Evolutionary conservation across 1,140 invertebrate genomes (phyloP), one percentile per base, ranked within the genome.

Genomic region (Physella acuta): DNA sequence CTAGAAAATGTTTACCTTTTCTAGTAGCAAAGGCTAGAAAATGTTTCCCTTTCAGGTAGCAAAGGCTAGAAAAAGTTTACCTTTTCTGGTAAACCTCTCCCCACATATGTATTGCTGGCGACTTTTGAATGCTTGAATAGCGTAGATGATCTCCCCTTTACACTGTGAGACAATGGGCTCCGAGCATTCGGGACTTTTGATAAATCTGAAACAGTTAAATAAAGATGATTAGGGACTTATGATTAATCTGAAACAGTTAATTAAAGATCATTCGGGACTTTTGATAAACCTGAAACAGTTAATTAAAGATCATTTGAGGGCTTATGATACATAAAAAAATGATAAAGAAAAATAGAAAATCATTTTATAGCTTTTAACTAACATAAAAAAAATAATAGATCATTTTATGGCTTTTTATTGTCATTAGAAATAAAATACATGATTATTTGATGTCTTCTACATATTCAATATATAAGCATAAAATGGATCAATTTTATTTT

Each of bases 141-240:
- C 68, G 33, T 73, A 73, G 33, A 73, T 68, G 17, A 73, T 39
- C 51, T 73, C 71, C 20, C 71, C 71, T 59, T 66, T 73, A 33
- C 71, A 73, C 52, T 70, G 53, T 1, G 37, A 33, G 26, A 73
- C 14, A 17, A 73, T 62, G 11, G 55, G 24, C 24, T 73, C 71
- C 4, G 68, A 73, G 44, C 71, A 68, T 14, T 44, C 34, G 28
- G 37, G 71, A 8, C 55, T 52, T 26, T 64, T 56, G 51, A 68
- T 70, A 28, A 70, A 72, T 51, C 62, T 63, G 58, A 0, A 39
- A 53, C 16, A 3, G 34, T 30, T 5, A 63, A 39, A 37, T 16
- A 49, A 49, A 39, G 4, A 34, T 16, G 39, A 44, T 8, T 44
- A n/a, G n/a, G n/a, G n/a, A n/a, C n/a, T n/a, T n/a, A n/a, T n/a